Evolutionary conservation across 2,888 invertebrate genomes (phyloP).

Genomic region (Embidobia sp.): DNA sequence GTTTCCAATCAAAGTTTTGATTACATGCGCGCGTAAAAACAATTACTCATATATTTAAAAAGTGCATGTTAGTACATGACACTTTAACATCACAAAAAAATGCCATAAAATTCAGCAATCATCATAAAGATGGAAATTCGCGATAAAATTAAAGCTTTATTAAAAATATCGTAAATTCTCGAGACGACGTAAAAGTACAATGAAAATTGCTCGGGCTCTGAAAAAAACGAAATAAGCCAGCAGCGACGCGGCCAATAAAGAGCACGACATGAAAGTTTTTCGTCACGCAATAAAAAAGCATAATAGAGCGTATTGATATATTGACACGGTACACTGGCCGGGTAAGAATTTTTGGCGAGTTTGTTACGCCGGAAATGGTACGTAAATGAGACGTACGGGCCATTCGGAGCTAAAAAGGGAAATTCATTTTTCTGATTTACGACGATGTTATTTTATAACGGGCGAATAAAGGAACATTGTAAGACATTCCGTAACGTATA

Average conservation of each 20-base stretch:
- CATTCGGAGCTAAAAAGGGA: too few relatives aligned
- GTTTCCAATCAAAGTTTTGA: too few relatives aligned
- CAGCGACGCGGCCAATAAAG: constrained; percentile 10
- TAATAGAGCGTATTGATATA: constrained; percentile 20
- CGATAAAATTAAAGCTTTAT: constrained; percentile 31
- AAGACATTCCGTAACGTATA: background rate
- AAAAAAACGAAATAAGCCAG: constrained; percentile 19
- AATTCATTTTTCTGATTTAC: background rate
- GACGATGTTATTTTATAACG: background rate
- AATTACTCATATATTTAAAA: too few relatives aligned
- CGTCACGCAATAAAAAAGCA: constrained; percentile 23
- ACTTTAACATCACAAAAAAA: too few relatives aligned
- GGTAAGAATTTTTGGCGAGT: constrained; percentile 1
- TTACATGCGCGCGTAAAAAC: too few relatives aligned
- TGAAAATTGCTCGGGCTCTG: constrained; percentile 20
- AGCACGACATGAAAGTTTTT: constrained; percentile 12
- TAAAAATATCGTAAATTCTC: constrained; percentile 27
- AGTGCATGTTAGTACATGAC: too few relatives aligned
- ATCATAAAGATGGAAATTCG: constrained; percentile 17
- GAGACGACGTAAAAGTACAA: constrained; percentile 12
- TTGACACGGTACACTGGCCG: background rate
- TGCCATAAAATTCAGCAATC: constrained; percentile 14
- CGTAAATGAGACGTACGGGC: constrained; percentile 5
- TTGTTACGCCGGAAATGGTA: background rate
- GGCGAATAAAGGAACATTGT: background rate